Evolutionary conservation across 2,797 vertebrate species (phyloP), one percentile per base, ranked within the genome.

Genomic region (Pelodytes ibericus): DNA sequence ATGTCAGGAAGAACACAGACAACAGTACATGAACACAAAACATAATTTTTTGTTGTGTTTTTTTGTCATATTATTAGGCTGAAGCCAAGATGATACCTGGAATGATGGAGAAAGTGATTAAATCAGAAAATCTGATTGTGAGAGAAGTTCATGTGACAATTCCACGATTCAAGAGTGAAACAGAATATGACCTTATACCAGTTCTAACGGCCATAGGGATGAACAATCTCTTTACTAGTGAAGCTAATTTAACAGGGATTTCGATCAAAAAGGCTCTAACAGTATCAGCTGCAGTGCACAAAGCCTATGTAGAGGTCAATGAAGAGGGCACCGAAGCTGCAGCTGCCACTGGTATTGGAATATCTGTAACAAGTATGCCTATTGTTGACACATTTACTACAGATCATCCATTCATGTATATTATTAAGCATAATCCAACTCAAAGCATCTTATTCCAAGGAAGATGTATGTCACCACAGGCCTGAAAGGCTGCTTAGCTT

Each of bases 261-360:
- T 95, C 91, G 0, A 82, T 82, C 26, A 61, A 83, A 1, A 83
- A 83, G 2, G 82, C 83, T 0, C 89, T 99, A 29, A 91, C 86
- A 71, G 82, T 98, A 80, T 97, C 96, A 1, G 88, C 89, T 0
- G 88, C 95, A 36, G 84, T 91, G 33, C 97, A 99, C 84, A 98
- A 97, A 83, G 88, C 93, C 0, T 95, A 90, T 0, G 86, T 97
- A 76, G 94, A 97, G 68, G 95, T 99, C 80, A 95, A 95, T 44
- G 96, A 99, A 86, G 93, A 95, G 63, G 97, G 97, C 36, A 96
- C 95, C 0, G 85, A 94, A 83, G 96, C 95, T 0, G 93, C 90
- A 0, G 86, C 93, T 3, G 92, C 93, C 80, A 96, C 93, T 0
- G 95, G 87, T 26, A 83, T 31, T n/a, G 72, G 13, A 36, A 15